Percentiles rank a stretch among this genome's conserved stretches.
Conservation (phyloP, 2,888 invertebrate species). For the Chrysolina haemoptera region DNA sequence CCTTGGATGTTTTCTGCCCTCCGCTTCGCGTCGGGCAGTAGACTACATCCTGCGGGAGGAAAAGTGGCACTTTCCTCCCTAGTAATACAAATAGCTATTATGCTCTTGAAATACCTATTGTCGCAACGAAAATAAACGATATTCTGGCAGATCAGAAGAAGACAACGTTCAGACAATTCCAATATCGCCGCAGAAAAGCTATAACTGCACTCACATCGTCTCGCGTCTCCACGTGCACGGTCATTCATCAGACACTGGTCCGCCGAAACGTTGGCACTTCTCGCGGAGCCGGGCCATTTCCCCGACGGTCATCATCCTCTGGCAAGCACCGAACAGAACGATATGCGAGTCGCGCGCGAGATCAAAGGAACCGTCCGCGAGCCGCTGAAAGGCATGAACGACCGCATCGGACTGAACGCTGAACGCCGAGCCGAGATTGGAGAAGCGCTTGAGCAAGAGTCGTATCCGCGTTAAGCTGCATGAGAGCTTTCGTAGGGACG, state of each 20-base stretch:
- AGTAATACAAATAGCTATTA: too few species aligned
- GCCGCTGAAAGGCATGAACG: conserved; percentile 23
- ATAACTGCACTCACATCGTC: conserved; percentile 8
- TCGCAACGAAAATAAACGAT: too few species aligned
- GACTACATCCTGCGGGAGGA: too few species aligned
- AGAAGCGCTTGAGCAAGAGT: conserved; percentile 8
- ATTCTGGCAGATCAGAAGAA: too few species aligned
- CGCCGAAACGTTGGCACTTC: neutral
- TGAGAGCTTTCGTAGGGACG: neutral
- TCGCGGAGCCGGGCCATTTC: neutral
- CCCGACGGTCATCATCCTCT: neutral
- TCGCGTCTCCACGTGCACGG: neutral
- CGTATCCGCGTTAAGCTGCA: neutral
- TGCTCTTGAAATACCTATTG: too few species aligned
- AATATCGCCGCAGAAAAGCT: too few species aligned
- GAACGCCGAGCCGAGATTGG: neutral
- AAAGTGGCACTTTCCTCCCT: too few species aligned
- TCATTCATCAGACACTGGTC: neutral
- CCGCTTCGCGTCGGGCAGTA: too few species aligned
- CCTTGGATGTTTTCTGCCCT: too few species aligned
- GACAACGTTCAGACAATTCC: too few species aligned
- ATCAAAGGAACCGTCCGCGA: conserved; percentile 35
- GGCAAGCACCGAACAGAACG: neutral
- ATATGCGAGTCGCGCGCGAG: conserved; percentile 22
- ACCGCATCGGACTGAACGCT: conserved; percentile 25